Percentiles rank a stretch among this genome's conserved stretches.
These are phyloP conservation scores for Poecile atricapillus DNA, from an alignment of 2,113 vertebrate species.

Conservation along the genomic window DNA sequence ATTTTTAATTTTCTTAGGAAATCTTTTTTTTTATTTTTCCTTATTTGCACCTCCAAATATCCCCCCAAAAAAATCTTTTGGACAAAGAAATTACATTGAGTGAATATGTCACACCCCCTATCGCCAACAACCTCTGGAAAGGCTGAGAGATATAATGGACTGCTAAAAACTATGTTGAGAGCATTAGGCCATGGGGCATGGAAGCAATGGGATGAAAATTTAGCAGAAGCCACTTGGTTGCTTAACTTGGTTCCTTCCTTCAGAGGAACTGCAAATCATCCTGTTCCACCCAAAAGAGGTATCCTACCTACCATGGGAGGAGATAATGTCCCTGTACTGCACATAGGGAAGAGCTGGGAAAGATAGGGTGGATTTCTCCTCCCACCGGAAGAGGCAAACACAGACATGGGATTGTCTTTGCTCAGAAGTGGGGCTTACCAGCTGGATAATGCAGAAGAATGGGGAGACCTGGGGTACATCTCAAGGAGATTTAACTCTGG, in stretches of 20 bases:
- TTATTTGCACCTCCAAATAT: neutral
- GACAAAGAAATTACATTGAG: neutral
- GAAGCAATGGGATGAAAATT: neutral
- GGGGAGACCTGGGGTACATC: too few relatives aligned
- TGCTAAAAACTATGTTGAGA: neutral
- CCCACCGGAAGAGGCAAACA: fast-evolving
- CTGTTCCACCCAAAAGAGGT: neutral
- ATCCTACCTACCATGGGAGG: neutral
- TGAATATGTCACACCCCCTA: too few relatives aligned
- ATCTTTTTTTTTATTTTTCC: neutral
- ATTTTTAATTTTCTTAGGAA: neutral
- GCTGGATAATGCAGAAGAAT: neutral
- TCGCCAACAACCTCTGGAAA: neutral
- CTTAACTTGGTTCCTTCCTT: neutral
- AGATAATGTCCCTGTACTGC: neutral
- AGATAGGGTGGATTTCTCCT: neutral
- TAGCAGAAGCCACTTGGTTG: neutral
- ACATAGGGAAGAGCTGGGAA: neutral
- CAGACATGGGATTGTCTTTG: neutral
- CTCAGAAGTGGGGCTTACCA: neutral
- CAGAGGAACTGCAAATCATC: neutral
- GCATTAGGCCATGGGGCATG: neutral
- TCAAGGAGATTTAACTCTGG: neutral
- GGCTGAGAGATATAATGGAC: neutral
- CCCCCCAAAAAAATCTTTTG: neutral